Base-by-base conservation (phyloP, 2,888 invertebrate species). In the Leucoma salicis region DNA sequence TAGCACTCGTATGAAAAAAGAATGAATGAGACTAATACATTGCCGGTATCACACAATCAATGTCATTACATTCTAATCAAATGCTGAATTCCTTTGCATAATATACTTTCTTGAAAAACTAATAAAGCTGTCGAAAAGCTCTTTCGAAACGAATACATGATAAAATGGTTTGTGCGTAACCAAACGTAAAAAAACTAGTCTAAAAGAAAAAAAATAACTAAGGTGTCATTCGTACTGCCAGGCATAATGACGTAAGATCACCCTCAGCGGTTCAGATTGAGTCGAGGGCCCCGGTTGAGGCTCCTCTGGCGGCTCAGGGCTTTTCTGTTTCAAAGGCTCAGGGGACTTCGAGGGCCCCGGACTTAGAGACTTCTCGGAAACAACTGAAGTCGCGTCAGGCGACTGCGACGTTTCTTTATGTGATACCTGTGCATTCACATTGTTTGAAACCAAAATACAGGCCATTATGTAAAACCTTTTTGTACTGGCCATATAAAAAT, bases 161-260 rank as follows among this genome's bases (percentile, higher is more conserved):
- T 56, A 46, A 35, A 34, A 63, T 78, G 74, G 67, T 74, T 58
- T 70, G 83, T 81, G 84, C 80, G 57, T 51, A 78, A 83, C 73
- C 68, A 61, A 82, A 81, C 67, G 60, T 66, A 78, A 75, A 74
- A 73, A 78, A 70, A 77, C 80, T 78, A 82, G 67, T 82, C 82
- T 79, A 80, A 85, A 85, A 74, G 68, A 74, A 82, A 69, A 21
- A 78, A 80, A 74, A 79, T 72, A 82, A 78, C 85, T 84, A 84
- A 67, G 78, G 86, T 86, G 88, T 86, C 79, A 81, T 82, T 86
- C 86, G 87, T 88, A 86, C 87, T 82, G 87, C 88, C 87, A 87
- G 88, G 86, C 87, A 86, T 79, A 86, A 80, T 78, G 85, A 81
- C 78, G 82, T 78, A 77, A 79, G 82, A 75, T 88, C 88, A 88